phyloP scores from a whole-genome alignment of 2,797 vertebrate species.

The Urocyon cinereoargenteus region DNA sequence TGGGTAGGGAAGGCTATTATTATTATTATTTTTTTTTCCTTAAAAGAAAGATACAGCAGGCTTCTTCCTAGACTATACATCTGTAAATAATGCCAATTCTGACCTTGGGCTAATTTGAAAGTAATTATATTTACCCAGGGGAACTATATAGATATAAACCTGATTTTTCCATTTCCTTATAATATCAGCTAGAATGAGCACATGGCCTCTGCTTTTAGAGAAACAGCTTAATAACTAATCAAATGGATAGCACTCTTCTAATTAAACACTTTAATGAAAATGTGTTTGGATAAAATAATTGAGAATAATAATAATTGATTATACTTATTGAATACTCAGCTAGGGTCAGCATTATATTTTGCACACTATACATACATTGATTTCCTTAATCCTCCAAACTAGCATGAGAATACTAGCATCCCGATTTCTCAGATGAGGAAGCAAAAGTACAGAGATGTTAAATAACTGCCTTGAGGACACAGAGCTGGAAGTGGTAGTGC shows the following conservation, averaged over 20 bases:
- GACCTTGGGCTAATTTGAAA: constrained; percentile 51
- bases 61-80: neutral
- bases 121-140: neutral
- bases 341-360: neutral
- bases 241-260: neutral
- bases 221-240: constrained; percentile 2
- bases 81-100: constrained; percentile 54
- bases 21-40: neutral
- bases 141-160: neutral
- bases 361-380: neutral
- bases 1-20: neutral
- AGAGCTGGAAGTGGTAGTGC: neutral
- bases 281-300: constrained; percentile 20
- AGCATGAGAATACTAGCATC: neutral
- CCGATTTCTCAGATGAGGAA: neutral
- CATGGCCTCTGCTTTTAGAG: neutral
- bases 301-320: constrained; percentile 30
- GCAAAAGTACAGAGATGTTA: neutral
- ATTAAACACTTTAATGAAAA: constrained; percentile 34
- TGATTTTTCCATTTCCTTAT: neutral
- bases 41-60: constrained; percentile 41
- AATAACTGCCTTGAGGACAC: neutral
- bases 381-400: neutral
- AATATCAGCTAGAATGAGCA: neutral
- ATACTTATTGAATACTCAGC: neutral